Evolutionary conservation across 53 echinoderm and acorn worm genomes (phyloP).

Genomic region (Hippasteria phrygiana): DNA sequence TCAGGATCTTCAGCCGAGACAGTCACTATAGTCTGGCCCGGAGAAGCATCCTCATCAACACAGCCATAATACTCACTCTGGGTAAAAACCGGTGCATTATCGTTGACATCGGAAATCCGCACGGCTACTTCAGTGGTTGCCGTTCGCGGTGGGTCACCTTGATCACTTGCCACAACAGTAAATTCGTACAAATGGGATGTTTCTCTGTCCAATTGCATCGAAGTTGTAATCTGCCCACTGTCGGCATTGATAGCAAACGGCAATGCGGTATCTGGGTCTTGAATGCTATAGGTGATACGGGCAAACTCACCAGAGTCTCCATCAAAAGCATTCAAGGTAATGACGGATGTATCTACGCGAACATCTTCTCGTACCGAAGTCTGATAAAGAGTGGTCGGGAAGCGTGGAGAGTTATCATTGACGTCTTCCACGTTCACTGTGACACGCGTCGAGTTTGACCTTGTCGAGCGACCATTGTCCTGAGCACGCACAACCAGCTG

Average conservation of each 20-base stretch:
- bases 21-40: slow-evolving; percentile 78
- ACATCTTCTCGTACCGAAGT: slow-evolving; percentile 86
- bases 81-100: slow-evolving; percentile 88
- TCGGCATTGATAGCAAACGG: slow-evolving; percentile 84
- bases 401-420: slow-evolving; percentile 91
- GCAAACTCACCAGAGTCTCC: slow-evolving; percentile 85
- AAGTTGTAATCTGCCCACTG: slow-evolving; percentile 79
- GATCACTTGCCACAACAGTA: slow-evolving; percentile 80
- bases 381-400: slow-evolving; percentile 82
- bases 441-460: slow-evolving; percentile 85
- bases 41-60: slow-evolving; percentile 84
- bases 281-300: slow-evolving; percentile 74
- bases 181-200: slow-evolving; percentile 73
- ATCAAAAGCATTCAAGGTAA: slow-evolving; percentile 87
- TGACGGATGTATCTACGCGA: slow-evolving; percentile 79
- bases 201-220: slow-evolving; percentile 80
- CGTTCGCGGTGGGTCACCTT: slow-evolving; percentile 75
- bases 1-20: slow-evolving; percentile 92
- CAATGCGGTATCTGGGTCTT: slow-evolving; percentile 62
- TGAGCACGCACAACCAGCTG: slow-evolving; percentile 89
- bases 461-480: slow-evolving; percentile 87
- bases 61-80: slow-evolving; percentile 69
- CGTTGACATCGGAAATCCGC: slow-evolving; percentile 88
- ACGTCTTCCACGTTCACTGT: slow-evolving; percentile 90
- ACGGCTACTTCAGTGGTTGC: slow-evolving; percentile 80